A percentile compares a stretch with the other conserved stretches of the same genome.
Evolutionary conservation across 37 sponge, comb jelly and placozoan genomes (phyloP).

Genomic region (Chondrosia reniformis): DNA sequence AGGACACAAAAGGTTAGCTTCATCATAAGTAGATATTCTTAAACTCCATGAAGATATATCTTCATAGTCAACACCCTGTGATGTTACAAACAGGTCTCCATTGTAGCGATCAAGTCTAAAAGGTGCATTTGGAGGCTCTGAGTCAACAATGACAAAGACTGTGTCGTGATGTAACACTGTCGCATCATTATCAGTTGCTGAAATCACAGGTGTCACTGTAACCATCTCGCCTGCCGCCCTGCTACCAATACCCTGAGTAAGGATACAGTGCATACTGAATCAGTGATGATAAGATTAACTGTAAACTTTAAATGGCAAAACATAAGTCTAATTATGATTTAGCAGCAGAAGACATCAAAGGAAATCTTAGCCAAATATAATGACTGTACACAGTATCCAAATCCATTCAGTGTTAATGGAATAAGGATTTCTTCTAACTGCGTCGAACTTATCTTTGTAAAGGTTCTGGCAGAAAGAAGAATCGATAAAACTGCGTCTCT

Average conservation of each 20-base stretch:
- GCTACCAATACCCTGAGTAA: not conserved
- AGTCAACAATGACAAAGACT: slow-evolving; percentile 6
- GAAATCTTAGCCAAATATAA: too few species aligned
- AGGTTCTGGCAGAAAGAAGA: too few species aligned
- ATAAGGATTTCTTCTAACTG: too few species aligned
- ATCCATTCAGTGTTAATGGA: too few species aligned
- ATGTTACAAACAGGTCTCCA: slow-evolving; percentile 6
- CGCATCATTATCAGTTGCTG: not conserved
- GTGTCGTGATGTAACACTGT: slow-evolving; percentile 1
- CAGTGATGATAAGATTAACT: too few species aligned
- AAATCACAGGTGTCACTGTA: not conserved
- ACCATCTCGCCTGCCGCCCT: not conserved
- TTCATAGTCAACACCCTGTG: slow-evolving; percentile 4
- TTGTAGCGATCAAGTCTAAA: slow-evolving; percentile 9
- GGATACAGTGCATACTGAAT: too few species aligned
- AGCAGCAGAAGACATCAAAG: not conserved
- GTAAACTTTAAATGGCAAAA: not conserved
- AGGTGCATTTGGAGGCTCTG: slow-evolving; percentile 8
- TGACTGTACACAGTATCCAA: too few species aligned
- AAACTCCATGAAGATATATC: not conserved
- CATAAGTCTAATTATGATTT: not conserved
- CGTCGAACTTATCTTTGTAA: too few species aligned
- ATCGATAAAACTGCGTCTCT: too few species aligned
- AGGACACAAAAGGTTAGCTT: not conserved
- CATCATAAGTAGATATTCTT: not conserved